A percentile compares a stretch with the other conserved stretches of the same genome.
These are phyloP conservation scores for Metallyticus violacea DNA, from an alignment of 2,888 invertebrate genomes.

Conservation along the genomic window DNA sequence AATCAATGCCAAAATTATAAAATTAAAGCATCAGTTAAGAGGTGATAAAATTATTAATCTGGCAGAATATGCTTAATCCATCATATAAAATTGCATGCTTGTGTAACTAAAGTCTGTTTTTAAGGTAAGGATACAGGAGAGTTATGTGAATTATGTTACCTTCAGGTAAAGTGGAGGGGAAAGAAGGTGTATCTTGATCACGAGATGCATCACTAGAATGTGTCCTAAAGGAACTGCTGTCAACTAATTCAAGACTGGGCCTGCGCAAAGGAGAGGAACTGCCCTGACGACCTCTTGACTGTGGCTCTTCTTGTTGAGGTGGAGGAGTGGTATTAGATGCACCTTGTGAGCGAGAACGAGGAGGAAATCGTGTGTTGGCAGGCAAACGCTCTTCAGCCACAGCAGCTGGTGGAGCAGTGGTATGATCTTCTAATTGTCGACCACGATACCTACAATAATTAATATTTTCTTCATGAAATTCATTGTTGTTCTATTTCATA, in stretches of 20 bases:
- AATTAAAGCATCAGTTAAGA: too few species aligned
- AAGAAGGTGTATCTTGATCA: conserved; percentile 45
- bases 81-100: too few species aligned
- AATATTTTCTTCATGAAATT: too few species aligned
- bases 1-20: too few species aligned
- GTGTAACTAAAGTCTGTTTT: too few species aligned
- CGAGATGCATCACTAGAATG: conserved; percentile 55
- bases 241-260: conserved; percentile 76
- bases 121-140: too few species aligned
- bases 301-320: conserved; percentile 49
- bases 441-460: conserved; percentile 39
- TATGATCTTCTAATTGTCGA: conserved; percentile 49
- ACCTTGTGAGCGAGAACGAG: conserved; percentile 49
- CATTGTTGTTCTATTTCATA: too few species aligned
- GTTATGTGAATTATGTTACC: background rate
- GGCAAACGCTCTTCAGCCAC: conserved; percentile 60
- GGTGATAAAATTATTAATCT: too few species aligned
- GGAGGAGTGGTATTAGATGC: conserved; percentile 50
- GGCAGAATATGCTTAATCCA: too few species aligned
- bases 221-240: conserved; percentile 79
- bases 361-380: conserved; percentile 82
- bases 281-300: conserved; percentile 53
- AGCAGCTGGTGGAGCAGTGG: conserved; percentile 40
- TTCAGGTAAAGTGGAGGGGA: conserved; percentile 7
- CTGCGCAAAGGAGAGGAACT: conserved; percentile 51